These are phyloP conservation scores for Okamejei kenojei DNA, from an alignment of 2,797 vertebrate genomes.

Conservation along the genomic window DNA sequence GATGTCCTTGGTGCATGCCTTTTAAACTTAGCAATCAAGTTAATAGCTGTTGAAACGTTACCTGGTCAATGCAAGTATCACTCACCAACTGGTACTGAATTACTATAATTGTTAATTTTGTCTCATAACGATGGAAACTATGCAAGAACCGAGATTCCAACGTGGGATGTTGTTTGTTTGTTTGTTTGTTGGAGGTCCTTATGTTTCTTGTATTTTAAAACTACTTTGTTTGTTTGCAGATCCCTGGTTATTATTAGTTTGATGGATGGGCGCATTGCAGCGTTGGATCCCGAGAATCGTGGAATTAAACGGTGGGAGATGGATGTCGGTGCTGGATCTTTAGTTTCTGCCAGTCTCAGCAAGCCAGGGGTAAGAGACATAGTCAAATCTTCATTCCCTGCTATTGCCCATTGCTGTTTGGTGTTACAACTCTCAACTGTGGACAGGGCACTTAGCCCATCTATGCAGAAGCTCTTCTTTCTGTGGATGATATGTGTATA, in stretches of 20 bases:
- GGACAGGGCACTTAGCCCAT: neutral
- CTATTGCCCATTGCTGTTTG: too few relatives aligned
- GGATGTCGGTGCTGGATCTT: slow-evolving; percentile 83
- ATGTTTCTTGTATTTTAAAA: slow-evolving; percentile 39
- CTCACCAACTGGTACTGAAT: neutral
- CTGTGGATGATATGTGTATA: too few relatives aligned
- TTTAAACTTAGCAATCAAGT: neutral
- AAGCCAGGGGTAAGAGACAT: slow-evolving; percentile 81
- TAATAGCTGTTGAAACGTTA: neutral
- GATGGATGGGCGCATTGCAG: slow-evolving; percentile 87
- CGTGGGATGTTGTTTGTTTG: neutral
- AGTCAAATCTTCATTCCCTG: neutral
- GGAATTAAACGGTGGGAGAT: slow-evolving; percentile 94
- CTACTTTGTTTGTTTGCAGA: slow-evolving; percentile 53
- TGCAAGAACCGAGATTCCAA: neutral
- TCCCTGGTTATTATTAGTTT: slow-evolving; percentile 92
- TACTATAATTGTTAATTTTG: neutral
- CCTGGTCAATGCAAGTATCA: neutral
- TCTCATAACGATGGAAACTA: neutral
- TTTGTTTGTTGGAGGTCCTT: neutral
- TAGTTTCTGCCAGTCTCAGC: slow-evolving; percentile 93
- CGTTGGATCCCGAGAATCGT: slow-evolving; percentile 84
- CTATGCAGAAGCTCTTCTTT: neutral
- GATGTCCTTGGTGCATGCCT: too few relatives aligned
- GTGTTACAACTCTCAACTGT: too few relatives aligned